Evolutionary conservation across 2,113 vertebrate genomes (phyloP), one percentile per base, ranked within the genome.

Genomic region (Gymnorhina tibicen): DNA sequence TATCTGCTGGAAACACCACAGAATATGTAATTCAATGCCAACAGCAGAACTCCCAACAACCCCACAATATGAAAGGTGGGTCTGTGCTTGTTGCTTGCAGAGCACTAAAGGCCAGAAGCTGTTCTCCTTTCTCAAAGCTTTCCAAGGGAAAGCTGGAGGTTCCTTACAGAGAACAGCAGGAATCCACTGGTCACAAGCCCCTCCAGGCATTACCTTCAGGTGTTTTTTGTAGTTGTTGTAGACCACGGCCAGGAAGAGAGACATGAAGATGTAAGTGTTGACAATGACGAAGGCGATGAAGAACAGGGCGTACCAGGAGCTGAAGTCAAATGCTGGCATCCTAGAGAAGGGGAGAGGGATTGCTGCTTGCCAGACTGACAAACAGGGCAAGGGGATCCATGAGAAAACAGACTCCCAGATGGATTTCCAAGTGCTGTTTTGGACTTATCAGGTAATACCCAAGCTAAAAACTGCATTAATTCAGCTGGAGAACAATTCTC

Each of bases 251-350:
- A 99, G 95, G 97, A 99, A 99, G 81, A 99, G 98, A 0, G 99
- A 99, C 99, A 99, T 99, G 97, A 99, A 99, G 97, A 99, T 99
- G 47, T 99, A 99, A 7, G 98, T 99, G 97, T 99, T 99, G 97
- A 99, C 77, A 24, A 99, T 97, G 96, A 99, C 98, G 47, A 99
- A 99, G 33, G 98, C 50, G 35, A 99, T 98, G 96, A 99, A 99
- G 97, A 99, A 99, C 78, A 99, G 64, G 42, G 98, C 97, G 5
- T 99, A 99, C 97, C 98, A 95, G n/a, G 97, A 96, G 60, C 96
- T 99, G 97, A 97, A 94, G 94, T 99, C 98, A 96, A 99, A 99
- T 0, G 99, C 99, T 2, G 99, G 99, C 99, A 99, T 99, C 99
- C 99, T 99, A 60, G 63, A 87, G n/a, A 70, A 75, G n/a, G 18